phyloP scores from a whole-genome alignment of 2,113 vertebrate species.

The Leucosticte australis region DNA sequence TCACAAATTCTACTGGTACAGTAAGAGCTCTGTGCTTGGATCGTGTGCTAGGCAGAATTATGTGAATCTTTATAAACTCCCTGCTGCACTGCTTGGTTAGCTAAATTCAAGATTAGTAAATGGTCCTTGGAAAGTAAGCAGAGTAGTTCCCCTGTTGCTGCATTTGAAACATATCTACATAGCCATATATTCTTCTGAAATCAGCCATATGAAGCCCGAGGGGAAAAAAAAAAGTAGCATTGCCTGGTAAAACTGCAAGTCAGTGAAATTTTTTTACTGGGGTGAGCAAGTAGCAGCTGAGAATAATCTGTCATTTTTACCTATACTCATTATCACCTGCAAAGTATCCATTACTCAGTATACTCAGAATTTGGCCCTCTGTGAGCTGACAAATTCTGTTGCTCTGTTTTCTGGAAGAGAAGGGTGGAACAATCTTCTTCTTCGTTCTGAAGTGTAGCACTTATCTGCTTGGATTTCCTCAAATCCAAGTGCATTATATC shows the following conservation, averaged over 20 bases:
- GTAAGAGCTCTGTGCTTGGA: constrained; percentile 12
- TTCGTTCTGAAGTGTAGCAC: neutral
- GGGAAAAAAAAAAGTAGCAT: neutral
- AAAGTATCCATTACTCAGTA: neutral
- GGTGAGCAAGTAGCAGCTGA: neutral
- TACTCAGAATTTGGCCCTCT: rapidly evolving
- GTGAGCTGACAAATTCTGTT: neutral
- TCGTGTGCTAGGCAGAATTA: neutral
- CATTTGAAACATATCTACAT: neutral
- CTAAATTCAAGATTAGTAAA: constrained; percentile 29
- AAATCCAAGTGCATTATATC: neutral
- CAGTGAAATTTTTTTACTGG: neutral
- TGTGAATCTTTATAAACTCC: constrained; percentile 12
- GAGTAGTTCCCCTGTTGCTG: neutral
- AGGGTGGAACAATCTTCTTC: neutral
- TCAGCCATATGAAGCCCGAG: neutral
- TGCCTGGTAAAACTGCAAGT: neutral
- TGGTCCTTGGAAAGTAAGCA: constrained; percentile 20
- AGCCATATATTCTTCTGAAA: neutral
- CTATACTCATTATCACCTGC: neutral
- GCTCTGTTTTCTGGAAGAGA: neutral
- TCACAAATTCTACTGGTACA: neutral
- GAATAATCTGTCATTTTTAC: neutral
- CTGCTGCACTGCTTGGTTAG: neutral
- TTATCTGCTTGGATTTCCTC: neutral